A percentile compares a stretch with the other conserved stretches of the same genome.
phyloP scores from a whole-genome alignment of 2,797 vertebrate genomes.

The Thaleichthys pacificus region DNA sequence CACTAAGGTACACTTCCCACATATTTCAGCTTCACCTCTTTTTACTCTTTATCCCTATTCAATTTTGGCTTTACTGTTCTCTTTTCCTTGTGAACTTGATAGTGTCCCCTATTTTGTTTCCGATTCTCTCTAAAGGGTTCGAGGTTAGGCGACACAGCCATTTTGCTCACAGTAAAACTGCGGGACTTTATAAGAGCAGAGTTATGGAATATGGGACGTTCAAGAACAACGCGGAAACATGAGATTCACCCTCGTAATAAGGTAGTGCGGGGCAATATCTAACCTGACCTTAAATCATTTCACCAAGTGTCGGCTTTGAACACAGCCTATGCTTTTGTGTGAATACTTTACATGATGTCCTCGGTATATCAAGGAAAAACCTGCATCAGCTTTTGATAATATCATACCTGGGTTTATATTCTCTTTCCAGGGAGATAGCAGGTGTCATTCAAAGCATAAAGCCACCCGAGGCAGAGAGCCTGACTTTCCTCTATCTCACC shows the following conservation, averaged over 20 bases:
- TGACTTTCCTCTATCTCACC: constrained; percentile 32
- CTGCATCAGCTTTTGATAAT: constrained; percentile 13
- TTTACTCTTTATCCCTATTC: neutral
- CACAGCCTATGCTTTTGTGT: neutral
- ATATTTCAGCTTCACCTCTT: neutral
- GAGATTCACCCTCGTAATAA: neutral
- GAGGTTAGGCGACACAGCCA: neutral
- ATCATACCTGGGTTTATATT: constrained; percentile 22
- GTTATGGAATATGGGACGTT: neutral
- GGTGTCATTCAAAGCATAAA: constrained; percentile 35
- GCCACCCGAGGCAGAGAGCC: neutral
- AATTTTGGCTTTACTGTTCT: neutral
- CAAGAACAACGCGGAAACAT: neutral
- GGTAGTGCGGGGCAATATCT: neutral
- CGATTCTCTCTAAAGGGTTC: neutral
- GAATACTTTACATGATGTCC: constrained; percentile 6
- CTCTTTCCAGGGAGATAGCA: constrained; percentile 34
- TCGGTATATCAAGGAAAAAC: neutral
- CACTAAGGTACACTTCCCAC: constrained; percentile 9
- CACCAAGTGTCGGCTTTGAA: neutral
- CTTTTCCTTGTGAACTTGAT: neutral
- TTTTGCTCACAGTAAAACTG: neutral
- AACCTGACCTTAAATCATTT: too few species aligned
- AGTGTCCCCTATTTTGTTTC: neutral
- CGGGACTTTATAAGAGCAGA: neutral